Evolutionary conservation across 2,113 vertebrate species (phyloP).

Genomic region (Lycaon pictus): DNA sequence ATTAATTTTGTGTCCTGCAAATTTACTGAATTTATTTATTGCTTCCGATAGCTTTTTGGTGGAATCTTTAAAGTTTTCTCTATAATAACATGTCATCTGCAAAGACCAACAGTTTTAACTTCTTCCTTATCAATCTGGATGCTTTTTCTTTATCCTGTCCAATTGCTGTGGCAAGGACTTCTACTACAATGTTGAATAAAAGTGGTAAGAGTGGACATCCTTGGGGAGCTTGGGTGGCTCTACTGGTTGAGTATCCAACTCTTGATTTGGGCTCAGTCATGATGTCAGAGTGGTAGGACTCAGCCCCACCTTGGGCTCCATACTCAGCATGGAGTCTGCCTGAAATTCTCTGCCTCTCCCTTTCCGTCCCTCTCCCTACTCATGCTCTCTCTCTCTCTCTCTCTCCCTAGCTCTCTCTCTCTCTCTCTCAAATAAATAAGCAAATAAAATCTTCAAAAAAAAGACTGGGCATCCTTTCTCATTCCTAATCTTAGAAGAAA

Average conservation of each 20-base stretch:
- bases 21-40: neutral
- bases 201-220: neutral
- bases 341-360: neutral
- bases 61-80: neutral
- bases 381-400: neutral
- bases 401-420: neutral
- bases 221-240: neutral
- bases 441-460: neutral
- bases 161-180: neutral
- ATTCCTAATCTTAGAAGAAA: neutral
- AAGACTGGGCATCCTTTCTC: neutral
- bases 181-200: neutral
- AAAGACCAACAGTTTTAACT: neutral
- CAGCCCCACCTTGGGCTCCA: neutral
- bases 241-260: neutral
- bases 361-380: neutral
- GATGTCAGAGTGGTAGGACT: neutral
- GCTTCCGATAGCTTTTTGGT: neutral
- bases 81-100: neutral
- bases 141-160: neutral
- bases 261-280: neutral
- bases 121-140: neutral
- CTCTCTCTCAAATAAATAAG: neutral
- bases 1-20: neutral
- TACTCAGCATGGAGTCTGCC: neutral